A percentile compares a stretch with the other conserved stretches of the same genome.
These are phyloP conservation scores for Melanotaenia duboulayi DNA, from an alignment of 2,113 vertebrate species.

Conservation along the genomic window DNA sequence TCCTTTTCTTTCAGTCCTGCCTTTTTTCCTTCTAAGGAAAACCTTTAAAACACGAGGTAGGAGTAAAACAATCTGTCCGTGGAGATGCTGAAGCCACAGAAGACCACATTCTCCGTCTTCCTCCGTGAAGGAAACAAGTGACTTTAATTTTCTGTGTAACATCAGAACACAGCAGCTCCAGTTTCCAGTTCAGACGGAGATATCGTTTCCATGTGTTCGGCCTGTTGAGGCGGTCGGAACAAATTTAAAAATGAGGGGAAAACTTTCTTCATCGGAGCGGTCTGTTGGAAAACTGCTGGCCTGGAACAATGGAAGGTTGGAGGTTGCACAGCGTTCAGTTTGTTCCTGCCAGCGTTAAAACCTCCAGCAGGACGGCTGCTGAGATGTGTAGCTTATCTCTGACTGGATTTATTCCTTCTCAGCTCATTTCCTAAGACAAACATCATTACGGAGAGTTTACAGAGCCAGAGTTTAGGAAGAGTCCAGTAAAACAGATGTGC, in stretches of 20 bases:
- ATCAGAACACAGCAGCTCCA: constrained; percentile 1
- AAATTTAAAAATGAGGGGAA: constrained; percentile 7
- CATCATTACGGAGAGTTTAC: no score
- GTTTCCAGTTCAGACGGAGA: neutral
- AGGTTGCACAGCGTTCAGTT: constrained; percentile 13
- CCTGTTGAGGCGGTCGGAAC: constrained; percentile 5
- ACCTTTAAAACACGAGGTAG: no score
- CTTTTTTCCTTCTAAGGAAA: no score
- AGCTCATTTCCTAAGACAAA: no score
- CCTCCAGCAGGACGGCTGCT: neutral
- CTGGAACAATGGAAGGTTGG: constrained; percentile 11
- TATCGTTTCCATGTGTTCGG: constrained; percentile 35
- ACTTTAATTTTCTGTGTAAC: neutral
- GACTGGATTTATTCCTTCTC: no score
- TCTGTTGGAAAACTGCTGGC: constrained; percentile 16
- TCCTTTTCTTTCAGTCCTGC: no score
- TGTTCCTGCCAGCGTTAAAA: neutral
- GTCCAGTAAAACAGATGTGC: no score
- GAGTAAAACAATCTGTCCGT: no score
- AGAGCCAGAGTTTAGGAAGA: no score
- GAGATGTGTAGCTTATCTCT: no score
- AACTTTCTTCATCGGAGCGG: constrained; percentile 11
- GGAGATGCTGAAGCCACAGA: no score
- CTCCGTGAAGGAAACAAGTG: neutral
- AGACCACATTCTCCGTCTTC: no score